Percentiles rank a stretch among this genome's conserved stretches.
These are phyloP conservation scores for Trichonephila clavata DNA, from an alignment of 1,140 invertebrate genomes.

Conservation along the genomic window DNA sequence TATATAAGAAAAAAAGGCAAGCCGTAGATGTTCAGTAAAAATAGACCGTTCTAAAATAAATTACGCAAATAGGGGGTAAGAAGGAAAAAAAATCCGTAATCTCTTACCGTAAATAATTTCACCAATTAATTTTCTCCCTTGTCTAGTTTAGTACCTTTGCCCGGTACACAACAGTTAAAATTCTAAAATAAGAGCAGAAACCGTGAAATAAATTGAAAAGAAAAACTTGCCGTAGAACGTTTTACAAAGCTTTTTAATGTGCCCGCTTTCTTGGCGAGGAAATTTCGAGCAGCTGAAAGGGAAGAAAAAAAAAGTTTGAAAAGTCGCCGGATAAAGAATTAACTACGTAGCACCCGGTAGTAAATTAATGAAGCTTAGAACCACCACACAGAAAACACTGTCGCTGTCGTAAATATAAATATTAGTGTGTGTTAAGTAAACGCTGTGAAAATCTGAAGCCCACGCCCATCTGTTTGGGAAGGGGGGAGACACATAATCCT, in stretches of 20 bases:
- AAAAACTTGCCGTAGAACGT: not conserved
- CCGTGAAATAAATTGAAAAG: not conserved
- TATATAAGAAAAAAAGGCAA: not conserved
- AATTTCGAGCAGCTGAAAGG: not conserved
- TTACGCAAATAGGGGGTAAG: not conserved
- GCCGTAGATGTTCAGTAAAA: not conserved
- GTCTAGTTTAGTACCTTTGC: constrained; percentile 32
- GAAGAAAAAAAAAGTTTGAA: not conserved
- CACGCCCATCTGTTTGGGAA: not conserved
- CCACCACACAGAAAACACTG: not conserved
- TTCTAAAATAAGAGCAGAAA: constrained; percentile 22
- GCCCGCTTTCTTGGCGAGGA: not conserved
- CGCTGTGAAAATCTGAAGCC: not conserved
- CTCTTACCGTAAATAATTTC: constrained; percentile 64
- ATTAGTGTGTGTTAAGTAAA: constrained; percentile 18
- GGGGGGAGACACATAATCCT: not conserved
- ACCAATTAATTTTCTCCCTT: constrained; percentile 70
- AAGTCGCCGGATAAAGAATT: constrained; percentile 57
- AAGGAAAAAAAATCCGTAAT: constrained; percentile 42
- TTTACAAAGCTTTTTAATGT: constrained; percentile 57
- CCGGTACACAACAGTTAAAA: constrained; percentile 55
- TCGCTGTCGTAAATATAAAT: constrained; percentile 58
- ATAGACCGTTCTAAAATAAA: constrained; percentile 47
- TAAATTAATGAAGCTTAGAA: constrained; percentile 64
- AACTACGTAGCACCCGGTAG: not conserved